These are phyloP conservation scores for Buathra laborator DNA, from an alignment of 2,888 invertebrate species.

Conservation along the genomic window DNA sequence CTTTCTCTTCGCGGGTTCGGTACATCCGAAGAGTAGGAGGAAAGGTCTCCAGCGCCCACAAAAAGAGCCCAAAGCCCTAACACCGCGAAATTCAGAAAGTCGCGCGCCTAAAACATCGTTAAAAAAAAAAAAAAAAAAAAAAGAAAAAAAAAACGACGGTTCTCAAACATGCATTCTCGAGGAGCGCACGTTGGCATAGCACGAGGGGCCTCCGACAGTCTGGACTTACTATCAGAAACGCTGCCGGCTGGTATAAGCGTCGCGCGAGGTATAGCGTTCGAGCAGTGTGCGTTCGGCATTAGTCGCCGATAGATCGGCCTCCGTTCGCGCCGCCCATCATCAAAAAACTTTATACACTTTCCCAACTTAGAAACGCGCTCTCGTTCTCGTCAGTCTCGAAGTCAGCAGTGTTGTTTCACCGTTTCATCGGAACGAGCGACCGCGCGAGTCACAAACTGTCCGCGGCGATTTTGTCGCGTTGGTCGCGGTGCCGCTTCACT, in stretches of 20 bases:
- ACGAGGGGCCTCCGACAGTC: constrained; percentile 8
- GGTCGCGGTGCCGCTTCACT: not conserved
- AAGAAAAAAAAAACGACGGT: not conserved
- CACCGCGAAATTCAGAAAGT: constrained; percentile 33
- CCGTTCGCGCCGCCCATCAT: constrained; percentile 58
- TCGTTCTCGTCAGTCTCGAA: not conserved
- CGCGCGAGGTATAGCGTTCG: constrained; percentile 28
- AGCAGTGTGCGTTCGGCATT: constrained; percentile 76
- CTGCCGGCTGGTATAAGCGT: constrained; percentile 30
- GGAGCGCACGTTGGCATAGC: constrained; percentile 28
- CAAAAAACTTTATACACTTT: constrained; percentile 36
- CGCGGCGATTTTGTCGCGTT: not conserved
- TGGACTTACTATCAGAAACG: constrained; percentile 29
- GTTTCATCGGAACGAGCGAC: not conserved
- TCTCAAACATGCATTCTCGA: constrained; percentile 13
- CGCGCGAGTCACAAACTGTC: not conserved
- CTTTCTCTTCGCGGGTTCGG: not conserved
- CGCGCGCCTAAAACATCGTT: constrained; percentile 11
- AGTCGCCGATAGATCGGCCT: constrained; percentile 74
- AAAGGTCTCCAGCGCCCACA: not conserved
- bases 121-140: not conserved
- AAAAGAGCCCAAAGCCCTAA: not conserved
- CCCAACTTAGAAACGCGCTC: constrained; percentile 48
- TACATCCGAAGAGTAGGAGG: not conserved
- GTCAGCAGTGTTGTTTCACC: constrained; percentile 14